Evolutionary conservation across 2,888 invertebrate species (phyloP).

Genomic region (Meloe dianella): DNA sequence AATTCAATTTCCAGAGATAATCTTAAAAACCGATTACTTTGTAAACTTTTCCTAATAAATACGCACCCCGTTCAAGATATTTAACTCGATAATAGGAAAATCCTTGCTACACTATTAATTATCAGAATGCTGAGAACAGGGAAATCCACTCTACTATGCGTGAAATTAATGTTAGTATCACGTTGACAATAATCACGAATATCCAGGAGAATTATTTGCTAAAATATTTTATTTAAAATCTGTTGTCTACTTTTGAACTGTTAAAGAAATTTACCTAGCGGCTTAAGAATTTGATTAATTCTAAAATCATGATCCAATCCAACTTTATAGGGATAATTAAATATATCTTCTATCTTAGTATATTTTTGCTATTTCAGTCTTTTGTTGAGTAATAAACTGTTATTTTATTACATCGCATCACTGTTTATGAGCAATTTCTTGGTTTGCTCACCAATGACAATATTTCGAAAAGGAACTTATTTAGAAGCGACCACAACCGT

Average conservation of each 20-base stretch:
- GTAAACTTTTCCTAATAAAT: conserved; percentile 43
- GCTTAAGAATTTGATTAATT: not conserved
- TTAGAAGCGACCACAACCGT: conserved; percentile 33
- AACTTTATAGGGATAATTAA: not conserved
- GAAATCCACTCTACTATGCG: conserved; percentile 50
- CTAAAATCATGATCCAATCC: not conserved
- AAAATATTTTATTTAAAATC: no score
- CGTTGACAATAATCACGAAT: not conserved
- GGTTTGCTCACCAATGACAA: conserved; percentile 11
- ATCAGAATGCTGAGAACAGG: conserved; percentile 51
- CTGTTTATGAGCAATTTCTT: conserved; percentile 9
- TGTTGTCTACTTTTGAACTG: not conserved
- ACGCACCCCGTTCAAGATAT: conserved; percentile 43
- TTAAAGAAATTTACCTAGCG: not conserved
- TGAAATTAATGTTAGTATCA: conserved; percentile 36
- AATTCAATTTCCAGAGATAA: conserved; percentile 48
- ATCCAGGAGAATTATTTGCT: not conserved
- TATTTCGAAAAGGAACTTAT: conserved; percentile 27
- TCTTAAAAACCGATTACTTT: conserved; percentile 50
- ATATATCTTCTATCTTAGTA: not conserved
- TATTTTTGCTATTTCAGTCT: not conserved
- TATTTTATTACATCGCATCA: not conserved
- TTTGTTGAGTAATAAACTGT: not conserved
- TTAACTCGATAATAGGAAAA: conserved; percentile 46
- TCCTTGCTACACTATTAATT: conserved; percentile 53